Evolutionary conservation across 2,113 vertebrate species (phyloP).

Genomic region (Aix galericulata): DNA sequence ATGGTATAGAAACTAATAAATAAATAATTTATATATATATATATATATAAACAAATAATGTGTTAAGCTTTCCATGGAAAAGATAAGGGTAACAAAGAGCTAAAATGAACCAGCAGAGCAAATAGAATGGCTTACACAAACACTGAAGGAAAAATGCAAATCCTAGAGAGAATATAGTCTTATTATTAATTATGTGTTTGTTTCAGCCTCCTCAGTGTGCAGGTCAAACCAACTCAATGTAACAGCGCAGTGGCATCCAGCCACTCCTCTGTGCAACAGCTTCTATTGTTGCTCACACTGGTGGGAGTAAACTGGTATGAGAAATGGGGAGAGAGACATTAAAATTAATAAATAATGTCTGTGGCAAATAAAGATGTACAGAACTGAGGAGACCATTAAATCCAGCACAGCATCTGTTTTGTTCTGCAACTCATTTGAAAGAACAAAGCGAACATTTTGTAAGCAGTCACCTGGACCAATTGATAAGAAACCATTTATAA

Average conservation of each 20-base stretch:
- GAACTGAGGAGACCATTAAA: background rate
- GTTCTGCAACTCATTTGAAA: background rate
- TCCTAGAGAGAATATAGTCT: background rate
- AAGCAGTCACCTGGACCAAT: background rate
- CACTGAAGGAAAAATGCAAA: background rate
- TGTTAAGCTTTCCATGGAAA: background rate
- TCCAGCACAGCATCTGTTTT: background rate
- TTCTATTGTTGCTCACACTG: background rate
- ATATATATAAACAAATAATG: background rate
- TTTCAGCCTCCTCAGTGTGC: background rate
- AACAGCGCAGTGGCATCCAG: background rate
- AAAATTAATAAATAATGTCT: background rate
- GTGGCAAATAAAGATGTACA: background rate
- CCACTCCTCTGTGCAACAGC: background rate
- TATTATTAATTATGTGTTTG: background rate
- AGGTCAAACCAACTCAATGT: background rate
- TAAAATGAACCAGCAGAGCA: background rate
- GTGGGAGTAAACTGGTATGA: background rate
- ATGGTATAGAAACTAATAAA: background rate
- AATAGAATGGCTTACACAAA: background rate
- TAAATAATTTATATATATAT: too few species aligned
- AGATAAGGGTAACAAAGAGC: background rate
- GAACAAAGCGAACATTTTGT: background rate
- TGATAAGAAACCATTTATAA: background rate
- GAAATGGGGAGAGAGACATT: background rate